Percentiles rank a stretch among this genome's conserved stretches.
phyloP scores from a whole-genome alignment of 2,113 vertebrate genomes.

The Prolemur simus region DNA sequence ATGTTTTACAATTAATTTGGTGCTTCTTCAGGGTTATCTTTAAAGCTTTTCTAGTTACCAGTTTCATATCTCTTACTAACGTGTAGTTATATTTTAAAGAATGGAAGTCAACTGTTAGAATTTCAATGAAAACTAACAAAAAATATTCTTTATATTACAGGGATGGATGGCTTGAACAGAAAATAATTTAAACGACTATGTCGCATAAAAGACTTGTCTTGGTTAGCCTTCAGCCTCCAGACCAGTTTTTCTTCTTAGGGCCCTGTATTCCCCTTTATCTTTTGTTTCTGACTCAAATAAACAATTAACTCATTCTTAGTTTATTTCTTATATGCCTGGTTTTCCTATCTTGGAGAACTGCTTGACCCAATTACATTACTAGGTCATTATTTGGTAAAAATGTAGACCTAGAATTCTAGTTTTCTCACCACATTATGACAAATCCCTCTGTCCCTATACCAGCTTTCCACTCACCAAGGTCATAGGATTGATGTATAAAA shows the following conservation, averaged over 20 bases:
- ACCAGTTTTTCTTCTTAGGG: background rate
- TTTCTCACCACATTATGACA: background rate
- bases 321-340: background rate
- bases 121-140: background rate
- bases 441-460: background rate
- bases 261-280: background rate
- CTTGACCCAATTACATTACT: background rate
- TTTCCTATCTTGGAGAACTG: background rate
- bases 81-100: background rate
- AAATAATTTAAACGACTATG: background rate
- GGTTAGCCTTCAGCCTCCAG: background rate
- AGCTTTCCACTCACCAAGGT: background rate
- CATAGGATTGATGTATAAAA: background rate
- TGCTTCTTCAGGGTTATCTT: background rate
- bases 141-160: background rate
- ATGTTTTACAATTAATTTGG: background rate
- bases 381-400: background rate
- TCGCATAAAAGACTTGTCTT: background rate
- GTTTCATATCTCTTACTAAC: background rate
- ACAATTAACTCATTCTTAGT: background rate
- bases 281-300: background rate
- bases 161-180: background rate
- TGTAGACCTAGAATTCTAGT: background rate
- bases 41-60: background rate
- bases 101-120: background rate